Percentiles rank a stretch among this genome's conserved stretches.
Conservation (phyloP, 2,888 invertebrate genomes). For the Barypeithes pellucidus region DNA sequence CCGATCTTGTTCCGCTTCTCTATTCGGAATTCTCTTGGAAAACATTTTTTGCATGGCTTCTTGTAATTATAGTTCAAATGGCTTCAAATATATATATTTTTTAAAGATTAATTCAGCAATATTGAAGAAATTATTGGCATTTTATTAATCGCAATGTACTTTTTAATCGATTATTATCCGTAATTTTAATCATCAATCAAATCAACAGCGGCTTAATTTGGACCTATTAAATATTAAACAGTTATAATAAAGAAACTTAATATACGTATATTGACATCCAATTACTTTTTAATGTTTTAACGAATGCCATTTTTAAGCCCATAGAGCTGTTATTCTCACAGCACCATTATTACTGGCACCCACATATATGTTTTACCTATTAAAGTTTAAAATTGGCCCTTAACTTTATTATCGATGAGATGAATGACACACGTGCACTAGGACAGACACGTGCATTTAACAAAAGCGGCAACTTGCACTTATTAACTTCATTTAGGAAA, state of each 20-base stretch:
- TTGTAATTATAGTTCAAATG: neutral
- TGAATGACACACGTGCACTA: conserved; percentile 46
- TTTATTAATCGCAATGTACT: no score
- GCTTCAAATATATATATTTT: neutral
- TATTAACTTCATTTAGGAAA: conserved; percentile 54
- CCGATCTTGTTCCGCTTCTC: conserved; percentile 30
- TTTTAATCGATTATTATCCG: no score
- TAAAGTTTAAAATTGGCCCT: conserved; percentile 27
- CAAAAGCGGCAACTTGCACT: conserved; percentile 43
- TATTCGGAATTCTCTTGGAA: conserved; percentile 20
- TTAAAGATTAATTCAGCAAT: no score
- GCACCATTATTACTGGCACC: neutral
- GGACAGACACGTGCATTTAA: conserved; percentile 43
- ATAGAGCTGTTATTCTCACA: neutral
- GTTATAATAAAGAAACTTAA: no score
- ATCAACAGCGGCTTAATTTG: no score
- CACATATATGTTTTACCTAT: conserved; percentile 34
- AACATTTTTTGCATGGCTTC: conserved; percentile 15
- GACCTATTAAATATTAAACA: no score
- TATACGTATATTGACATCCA: no score
- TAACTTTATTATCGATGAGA: conserved; percentile 34
- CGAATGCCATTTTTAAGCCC: neutral
- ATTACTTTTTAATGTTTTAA: neutral
- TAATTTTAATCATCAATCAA: no score
- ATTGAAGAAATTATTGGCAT: no score